phyloP scores from a whole-genome alignment of 2,113 vertebrate genomes.

The Brachyistius frenatus region DNA sequence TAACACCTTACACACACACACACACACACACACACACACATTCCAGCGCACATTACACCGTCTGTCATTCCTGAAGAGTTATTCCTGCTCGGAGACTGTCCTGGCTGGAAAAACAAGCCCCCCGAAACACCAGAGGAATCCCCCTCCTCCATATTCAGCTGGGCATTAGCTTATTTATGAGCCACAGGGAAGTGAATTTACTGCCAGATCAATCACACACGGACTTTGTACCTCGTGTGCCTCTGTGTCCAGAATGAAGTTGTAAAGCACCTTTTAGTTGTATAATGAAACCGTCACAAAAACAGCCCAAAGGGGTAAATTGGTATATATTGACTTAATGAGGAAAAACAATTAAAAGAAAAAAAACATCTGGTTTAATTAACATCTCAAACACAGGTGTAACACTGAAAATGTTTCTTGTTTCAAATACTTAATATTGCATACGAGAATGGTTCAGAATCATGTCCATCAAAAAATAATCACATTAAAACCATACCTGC shows the following conservation, averaged over 20 bases:
- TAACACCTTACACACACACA: conserved; percentile 67
- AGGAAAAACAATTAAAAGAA: conserved; percentile 41
- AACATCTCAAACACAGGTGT: conserved; percentile 31
- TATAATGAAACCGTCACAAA: conserved; percentile 75
- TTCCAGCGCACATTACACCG: conserved; percentile 77
- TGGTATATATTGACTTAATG: conserved; percentile 71
- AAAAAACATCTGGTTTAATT: background rate
- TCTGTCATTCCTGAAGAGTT: conserved; percentile 82
- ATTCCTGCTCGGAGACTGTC: conserved; percentile 79
- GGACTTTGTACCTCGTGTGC: conserved; percentile 68
- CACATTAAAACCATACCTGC: no score
- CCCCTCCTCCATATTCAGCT: conserved; percentile 77
- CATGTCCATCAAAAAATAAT: conserved; percentile 10
- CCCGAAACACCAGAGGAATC: conserved; percentile 73
- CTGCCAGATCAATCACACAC: conserved; percentile 80
- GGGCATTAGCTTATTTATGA: conserved; percentile 83
- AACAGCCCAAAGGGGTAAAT: conserved; percentile 70
- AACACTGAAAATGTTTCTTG: background rate
- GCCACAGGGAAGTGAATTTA: conserved; percentile 78
- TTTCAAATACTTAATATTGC: background rate
- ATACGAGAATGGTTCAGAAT: no score
- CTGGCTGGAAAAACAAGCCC: conserved; percentile 77
- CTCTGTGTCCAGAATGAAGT: conserved; percentile 69
- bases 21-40: conserved; percentile 62
- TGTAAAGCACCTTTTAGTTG: conserved; percentile 79